A percentile compares a stretch with the other conserved stretches of the same genome.
Evolutionary conservation across 1,140 invertebrate species (phyloP).

Genomic region (Ptiloglossa arizonensis): DNA sequence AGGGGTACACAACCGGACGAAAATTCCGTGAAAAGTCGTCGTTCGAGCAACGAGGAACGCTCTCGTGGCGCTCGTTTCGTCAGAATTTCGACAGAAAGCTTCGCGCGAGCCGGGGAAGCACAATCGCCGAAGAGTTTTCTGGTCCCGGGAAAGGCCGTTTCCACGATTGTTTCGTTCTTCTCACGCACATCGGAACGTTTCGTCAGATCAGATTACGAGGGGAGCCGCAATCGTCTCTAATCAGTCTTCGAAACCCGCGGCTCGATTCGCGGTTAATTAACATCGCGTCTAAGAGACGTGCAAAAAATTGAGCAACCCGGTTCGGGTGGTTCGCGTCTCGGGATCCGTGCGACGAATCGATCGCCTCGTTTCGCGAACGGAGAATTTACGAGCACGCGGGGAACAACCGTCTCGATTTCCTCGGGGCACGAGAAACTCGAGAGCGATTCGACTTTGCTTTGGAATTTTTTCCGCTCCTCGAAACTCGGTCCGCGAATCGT

Average conservation of each 20-base stretch:
- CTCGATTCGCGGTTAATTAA: conserved; percentile 4
- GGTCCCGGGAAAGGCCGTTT: conserved; percentile 38
- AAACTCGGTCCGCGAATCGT: no score
- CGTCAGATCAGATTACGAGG: conserved; percentile 52
- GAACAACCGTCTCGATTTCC: no score
- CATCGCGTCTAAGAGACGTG: background rate
- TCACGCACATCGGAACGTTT: conserved; percentile 48
- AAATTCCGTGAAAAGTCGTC: no score
- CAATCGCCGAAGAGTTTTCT: conserved; percentile 45
- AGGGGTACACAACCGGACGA: no score
- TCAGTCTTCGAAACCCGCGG: background rate
- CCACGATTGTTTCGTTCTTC: conserved; percentile 55
- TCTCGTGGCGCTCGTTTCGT: conserved; percentile 7
- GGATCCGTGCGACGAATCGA: no score
- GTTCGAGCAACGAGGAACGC: background rate
- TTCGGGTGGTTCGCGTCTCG: no score
- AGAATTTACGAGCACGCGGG: no score
- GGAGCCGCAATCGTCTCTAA: conserved; percentile 36
- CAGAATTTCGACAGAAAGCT: conserved; percentile 44
- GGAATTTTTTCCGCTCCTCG: no score
- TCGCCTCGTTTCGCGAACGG: no score
- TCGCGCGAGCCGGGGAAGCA: conserved; percentile 28
- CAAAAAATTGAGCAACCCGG: no score
- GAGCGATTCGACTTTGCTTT: no score
- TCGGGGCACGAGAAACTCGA: no score